A percentile compares a stretch with the other conserved stretches of the same genome.
Evolutionary conservation across 2,888 invertebrate genomes (phyloP).

Genomic region (Trypoxylon attenuatum): DNA sequence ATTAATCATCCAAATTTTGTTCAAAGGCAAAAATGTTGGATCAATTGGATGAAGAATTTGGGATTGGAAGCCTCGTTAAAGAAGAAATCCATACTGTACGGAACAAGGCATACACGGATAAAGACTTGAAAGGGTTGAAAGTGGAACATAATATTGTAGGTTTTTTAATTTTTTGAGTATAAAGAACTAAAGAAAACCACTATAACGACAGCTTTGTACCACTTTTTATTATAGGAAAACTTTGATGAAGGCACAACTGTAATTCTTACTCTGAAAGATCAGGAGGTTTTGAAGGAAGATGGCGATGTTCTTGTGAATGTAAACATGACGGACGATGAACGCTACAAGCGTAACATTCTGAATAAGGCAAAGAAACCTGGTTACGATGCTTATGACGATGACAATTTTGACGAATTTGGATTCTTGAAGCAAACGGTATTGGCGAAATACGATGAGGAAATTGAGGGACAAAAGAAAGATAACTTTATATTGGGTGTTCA

Average conservation of each 20-base stretch:
- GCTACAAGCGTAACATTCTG: constrained; percentile 85
- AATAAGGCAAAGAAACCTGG: constrained; percentile 90
- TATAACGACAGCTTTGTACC: too few species aligned
- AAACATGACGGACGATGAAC: constrained; percentile 89
- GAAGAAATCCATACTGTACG: constrained; percentile 81
- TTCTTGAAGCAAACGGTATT: constrained; percentile 82
- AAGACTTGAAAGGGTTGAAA: constrained; percentile 86
- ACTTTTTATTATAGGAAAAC: constrained; percentile 69
- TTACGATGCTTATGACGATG: constrained; percentile 91
- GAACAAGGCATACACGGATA: constrained; percentile 80
- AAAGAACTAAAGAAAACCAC: too few species aligned
- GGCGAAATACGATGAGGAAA: constrained; percentile 96
- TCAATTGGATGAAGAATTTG: constrained; percentile 96
- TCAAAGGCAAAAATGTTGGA: constrained; percentile 96
- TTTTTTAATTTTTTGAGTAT: too few species aligned
- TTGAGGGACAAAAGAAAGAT: constrained; percentile 82
- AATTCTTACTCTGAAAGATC: constrained; percentile 95
- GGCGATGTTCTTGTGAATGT: constrained; percentile 94
- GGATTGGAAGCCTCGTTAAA: constrained; percentile 89
- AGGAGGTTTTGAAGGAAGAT: constrained; percentile 89
- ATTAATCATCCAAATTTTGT: too few species aligned
- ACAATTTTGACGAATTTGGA: constrained; percentile 82
- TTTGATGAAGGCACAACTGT: constrained; percentile 88
- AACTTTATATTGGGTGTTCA: constrained; percentile 87
- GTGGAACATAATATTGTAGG: constrained; percentile 87